Base-by-base conservation (phyloP, 1,140 invertebrate genomes). In the Cydia strobilella region DNA sequence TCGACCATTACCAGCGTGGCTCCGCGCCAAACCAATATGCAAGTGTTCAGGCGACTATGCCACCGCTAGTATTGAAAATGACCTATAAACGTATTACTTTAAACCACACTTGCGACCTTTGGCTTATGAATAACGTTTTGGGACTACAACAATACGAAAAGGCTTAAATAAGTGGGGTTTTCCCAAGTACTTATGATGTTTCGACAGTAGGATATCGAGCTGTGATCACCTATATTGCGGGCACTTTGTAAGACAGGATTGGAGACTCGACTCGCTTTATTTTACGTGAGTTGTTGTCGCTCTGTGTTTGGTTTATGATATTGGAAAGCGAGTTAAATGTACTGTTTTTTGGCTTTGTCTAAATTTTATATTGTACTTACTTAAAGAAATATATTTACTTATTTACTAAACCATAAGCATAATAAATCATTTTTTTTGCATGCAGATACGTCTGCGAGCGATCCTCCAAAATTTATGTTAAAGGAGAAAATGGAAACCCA, bases 21-120 rank as follows among this genome's bases (percentile, higher is more conserved):
- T 31, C 65, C 4, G 65, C 27, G 65, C 65, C 65, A 69, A 69
- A 69, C 65, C 65, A 69, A 69, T 69, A 69, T 69, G 65, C 63
- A 65, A 65, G 63, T 65, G 63, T 65, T 65, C 27, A 35, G 63
- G 27, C 63, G 63, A 65, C 25, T 65, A 27, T 20, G 13, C 63
- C 2, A 35, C 25, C 27, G 13, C 25, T 35, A 15, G 13, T 7
- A 15, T 65, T 23, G 23, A 35, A 35, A 31, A 31, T 31, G 23
- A 65, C 15, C 12, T 65, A 65, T 31, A 31, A n/a, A 31, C 15
- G 15, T 20, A 65, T 65, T 10, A 65, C 25, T 65, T 35, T 35
- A 10, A 3, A 23, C 20, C 20, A 12, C 54, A 23, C 54, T 65
- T 65, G 15, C 27, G 3, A 31, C 63, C 7, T n/a, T 65, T 65